A percentile compares a stretch with the other conserved stretches of the same genome.
Evolutionary conservation across 1,140 invertebrate genomes (phyloP).

Genomic region (Lethrus apterus): DNA sequence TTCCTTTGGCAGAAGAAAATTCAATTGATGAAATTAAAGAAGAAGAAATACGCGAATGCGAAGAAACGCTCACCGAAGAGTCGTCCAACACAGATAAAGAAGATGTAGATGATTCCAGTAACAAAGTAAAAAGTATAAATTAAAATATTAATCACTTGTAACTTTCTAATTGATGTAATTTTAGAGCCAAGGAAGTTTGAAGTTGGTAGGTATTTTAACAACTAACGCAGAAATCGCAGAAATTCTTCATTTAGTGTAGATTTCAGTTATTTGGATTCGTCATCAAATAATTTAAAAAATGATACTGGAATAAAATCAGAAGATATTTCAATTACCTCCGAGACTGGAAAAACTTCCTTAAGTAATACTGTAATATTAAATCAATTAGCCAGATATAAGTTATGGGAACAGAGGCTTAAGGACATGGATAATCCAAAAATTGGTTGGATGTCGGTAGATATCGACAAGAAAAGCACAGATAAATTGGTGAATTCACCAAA

Average conservation of each 20-base stretch:
- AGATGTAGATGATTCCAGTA: too few relatives aligned
- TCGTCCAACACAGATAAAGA: too few relatives aligned
- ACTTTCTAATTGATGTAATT: too few relatives aligned
- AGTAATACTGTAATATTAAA: neutral
- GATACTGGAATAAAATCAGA: too few relatives aligned
- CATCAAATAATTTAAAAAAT: too few relatives aligned
- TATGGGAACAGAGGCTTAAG: conserved; percentile 9
- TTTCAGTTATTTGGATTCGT: too few relatives aligned
- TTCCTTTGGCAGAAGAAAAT: conserved; percentile 1
- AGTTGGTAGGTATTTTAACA: neutral
- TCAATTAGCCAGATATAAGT: conserved; percentile 4
- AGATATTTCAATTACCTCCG: neutral
- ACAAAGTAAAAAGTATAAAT: too few relatives aligned
- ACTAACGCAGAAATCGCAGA: too few relatives aligned
- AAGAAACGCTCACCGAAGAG: neutral
- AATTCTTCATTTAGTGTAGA: neutral
- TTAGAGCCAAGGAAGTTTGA: neutral
- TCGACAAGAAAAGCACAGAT: conserved; percentile 6
- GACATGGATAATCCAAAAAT: conserved; percentile 13
- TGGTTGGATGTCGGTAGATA: conserved; percentile 9
- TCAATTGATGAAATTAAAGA: neutral
- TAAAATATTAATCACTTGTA: too few relatives aligned
- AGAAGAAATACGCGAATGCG: neutral
- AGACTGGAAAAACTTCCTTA: neutral
- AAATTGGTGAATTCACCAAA: too few relatives aligned